Conservation (phyloP, 2,888 invertebrate genomes). For the Biston betularia region DNA sequence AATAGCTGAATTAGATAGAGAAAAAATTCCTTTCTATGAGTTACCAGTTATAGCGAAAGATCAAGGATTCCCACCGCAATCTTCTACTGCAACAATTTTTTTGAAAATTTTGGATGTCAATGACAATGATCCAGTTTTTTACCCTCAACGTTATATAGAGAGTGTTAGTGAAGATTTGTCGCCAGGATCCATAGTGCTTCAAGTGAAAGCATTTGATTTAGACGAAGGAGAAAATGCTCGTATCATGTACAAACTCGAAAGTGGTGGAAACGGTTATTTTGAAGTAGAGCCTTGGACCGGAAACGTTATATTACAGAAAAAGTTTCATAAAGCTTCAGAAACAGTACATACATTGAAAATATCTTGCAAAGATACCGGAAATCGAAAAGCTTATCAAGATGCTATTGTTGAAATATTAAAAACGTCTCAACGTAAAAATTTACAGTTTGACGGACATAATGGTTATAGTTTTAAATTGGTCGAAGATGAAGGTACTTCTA, state of each 20-base stretch:
- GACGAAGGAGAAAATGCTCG: constrained; percentile 96
- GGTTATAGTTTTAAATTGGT: constrained; percentile 93
- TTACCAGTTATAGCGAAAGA: constrained; percentile 95
- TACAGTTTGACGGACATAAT: constrained; percentile 91
- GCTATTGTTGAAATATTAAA: constrained; percentile 94
- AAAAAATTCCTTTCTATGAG: constrained; percentile 91
- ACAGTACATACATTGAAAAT: constrained; percentile 90
- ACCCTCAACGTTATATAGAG: constrained; percentile 94
- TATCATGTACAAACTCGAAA: constrained; percentile 92
- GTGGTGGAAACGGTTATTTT: constrained; percentile 93
- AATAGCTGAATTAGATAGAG: constrained; percentile 92
- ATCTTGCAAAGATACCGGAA: constrained; percentile 93
- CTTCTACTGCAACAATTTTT: constrained; percentile 95
- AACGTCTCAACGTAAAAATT: constrained; percentile 89
- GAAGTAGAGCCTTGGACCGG: constrained; percentile 92
- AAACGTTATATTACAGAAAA: constrained; percentile 89
- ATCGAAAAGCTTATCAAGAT: constrained; percentile 89
- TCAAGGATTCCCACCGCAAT: constrained; percentile 95
- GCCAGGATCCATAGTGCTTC: constrained; percentile 88
- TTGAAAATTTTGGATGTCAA: constrained; percentile 94
- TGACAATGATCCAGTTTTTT: constrained; percentile 97
- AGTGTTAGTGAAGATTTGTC: constrained; percentile 89
- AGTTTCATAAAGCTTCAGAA: constrained; percentile 88
- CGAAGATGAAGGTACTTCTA: constrained; percentile 91
- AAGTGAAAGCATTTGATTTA: constrained; percentile 93